phyloP scores from a whole-genome alignment of 2,113 vertebrate species.

The Vulpes lagopus region DNA sequence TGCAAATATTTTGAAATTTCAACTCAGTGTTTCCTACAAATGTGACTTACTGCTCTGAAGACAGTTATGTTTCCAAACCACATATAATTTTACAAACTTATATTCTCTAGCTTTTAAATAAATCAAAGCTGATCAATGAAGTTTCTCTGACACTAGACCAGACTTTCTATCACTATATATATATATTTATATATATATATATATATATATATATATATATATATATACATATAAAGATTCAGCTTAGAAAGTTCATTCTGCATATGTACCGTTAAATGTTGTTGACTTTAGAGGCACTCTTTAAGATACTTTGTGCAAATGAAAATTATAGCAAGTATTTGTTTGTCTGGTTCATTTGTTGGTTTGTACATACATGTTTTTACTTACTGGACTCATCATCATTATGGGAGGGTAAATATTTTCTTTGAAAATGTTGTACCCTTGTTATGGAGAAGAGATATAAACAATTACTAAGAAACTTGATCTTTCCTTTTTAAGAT shows the following conservation, averaged over 20 bases:
- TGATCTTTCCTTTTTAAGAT: not conserved
- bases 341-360: not conserved
- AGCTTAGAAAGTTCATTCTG: not conserved
- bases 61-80: slow-evolving; percentile 1
- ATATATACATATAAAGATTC: not conserved
- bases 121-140: slow-evolving; percentile 17
- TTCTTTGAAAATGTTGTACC: slow-evolving; percentile 35
- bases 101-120: slow-evolving; percentile 34
- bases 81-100: slow-evolving; percentile 1
- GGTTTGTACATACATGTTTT: not conserved
- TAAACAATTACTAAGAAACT: slow-evolving; percentile 54
- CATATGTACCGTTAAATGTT: not conserved
- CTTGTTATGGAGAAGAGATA: not conserved
- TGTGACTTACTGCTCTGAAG: slow-evolving; percentile 55
- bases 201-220: not conserved
- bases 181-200: too few species aligned
- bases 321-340: not conserved
- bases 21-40: slow-evolving; percentile 46
- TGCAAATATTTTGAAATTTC: slow-evolving; percentile 64
- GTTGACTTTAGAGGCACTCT: not conserved
- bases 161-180: not conserved
- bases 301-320: not conserved
- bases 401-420: not conserved
- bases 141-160: not conserved
- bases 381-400: not conserved